Evolutionary conservation across 1,140 invertebrate genomes (phyloP).

Genomic region (Lepidurus packardi): DNA sequence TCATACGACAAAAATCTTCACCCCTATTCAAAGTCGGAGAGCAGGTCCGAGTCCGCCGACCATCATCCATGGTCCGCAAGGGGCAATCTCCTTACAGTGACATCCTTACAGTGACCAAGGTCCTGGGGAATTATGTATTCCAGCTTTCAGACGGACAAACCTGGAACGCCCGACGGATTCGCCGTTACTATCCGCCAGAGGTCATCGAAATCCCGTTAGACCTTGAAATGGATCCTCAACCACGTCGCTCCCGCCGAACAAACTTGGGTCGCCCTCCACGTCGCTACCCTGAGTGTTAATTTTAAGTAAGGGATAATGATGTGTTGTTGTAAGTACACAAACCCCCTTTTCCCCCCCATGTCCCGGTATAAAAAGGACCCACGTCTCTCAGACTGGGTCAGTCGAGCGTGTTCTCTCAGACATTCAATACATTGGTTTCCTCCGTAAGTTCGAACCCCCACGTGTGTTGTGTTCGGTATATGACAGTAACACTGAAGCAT

Average conservation of each 20-base stretch:
- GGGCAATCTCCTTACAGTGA: background rate
- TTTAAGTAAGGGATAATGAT: background rate
- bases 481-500: too few relatives aligned
- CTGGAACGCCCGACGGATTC: background rate
- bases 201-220: background rate
- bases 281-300: background rate
- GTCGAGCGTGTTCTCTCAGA: too few relatives aligned
- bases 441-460: too few relatives aligned
- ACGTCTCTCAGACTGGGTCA: too few relatives aligned
- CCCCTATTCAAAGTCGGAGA: background rate
- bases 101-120: background rate
- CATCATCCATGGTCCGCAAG: too few relatives aligned
- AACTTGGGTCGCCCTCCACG: background rate
- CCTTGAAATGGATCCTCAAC: background rate
- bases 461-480: too few relatives aligned
- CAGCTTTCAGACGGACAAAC: background rate
- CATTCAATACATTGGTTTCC: too few relatives aligned
- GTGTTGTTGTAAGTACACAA: background rate
- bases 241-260: background rate
- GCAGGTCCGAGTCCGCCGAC: background rate
- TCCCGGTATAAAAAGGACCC: too few relatives aligned
- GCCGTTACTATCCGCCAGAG: background rate
- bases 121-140: background rate
- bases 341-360: too few relatives aligned
- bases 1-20: background rate